Evolutionary conservation across 2,113 vertebrate species (phyloP), one percentile per base, ranked within the genome.

Genomic region (Seriola quinqueradiata): DNA sequence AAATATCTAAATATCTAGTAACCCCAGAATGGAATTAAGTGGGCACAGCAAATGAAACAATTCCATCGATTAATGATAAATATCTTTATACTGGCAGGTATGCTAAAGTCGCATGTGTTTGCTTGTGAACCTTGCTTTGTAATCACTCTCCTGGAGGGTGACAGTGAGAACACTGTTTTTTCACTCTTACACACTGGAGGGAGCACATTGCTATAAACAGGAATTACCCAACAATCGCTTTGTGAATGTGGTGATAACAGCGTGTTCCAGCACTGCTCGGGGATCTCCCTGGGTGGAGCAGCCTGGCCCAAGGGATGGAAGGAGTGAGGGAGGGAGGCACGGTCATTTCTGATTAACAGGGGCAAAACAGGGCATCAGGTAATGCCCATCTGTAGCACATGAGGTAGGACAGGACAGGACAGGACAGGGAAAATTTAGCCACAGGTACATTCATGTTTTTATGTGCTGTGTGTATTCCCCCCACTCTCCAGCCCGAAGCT

Each of bases 141-240:
- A 79, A 79, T 73, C 73, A 40, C 72, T 52, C 70, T 82, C 63
- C 72, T 75, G 70, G 86, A 91, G 83, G 84, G 88, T 95, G 94
- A 94, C 94, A 93, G 92, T 84, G 91, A 80, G 75, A 90, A 91
- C 92, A 50, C 63, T 61, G 14, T 61, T 92, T 88, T 66, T 28
- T 76, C 13, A 28, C 42, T 57, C 71, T 79, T 90, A 94, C 94
- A 93, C 83, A 92, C 93, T 70, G 79, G 69, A 79, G 82, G 75
- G 89, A 96, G 96, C 95, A 92, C 92, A 90, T 84, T 95, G 96
- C 95, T 95, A 97, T 94, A 94, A 96, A 96, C 96, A 97, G 96
- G 96, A 97, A 97, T 97, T 95, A 96, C 94, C 94, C 95, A 97
- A 98, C 97, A 98, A 98, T 97, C 93, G 95, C 96, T 96, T 95